phyloP scores from a whole-genome alignment of 2,113 vertebrate species.

The Alexandromys fortis region DNA sequence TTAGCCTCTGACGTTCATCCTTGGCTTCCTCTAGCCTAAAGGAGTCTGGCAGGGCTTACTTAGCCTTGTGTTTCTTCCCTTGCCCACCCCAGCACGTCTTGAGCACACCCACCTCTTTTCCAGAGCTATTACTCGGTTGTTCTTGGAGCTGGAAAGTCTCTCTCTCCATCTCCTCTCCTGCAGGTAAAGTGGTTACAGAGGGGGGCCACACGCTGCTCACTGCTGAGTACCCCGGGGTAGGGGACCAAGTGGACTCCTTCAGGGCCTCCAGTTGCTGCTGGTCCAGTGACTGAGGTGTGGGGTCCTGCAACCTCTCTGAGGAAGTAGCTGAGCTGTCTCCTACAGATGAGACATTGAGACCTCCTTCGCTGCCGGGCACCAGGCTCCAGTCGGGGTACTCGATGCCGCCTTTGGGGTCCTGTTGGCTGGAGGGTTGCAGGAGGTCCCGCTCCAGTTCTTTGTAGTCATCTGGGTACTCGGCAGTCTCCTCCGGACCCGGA shows the following conservation, averaged over 20 bases:
- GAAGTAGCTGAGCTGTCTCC: slow-evolving; percentile 56
- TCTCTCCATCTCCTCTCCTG: slow-evolving; percentile 17
- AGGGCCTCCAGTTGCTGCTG: background rate
- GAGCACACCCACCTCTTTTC: slow-evolving; percentile 69
- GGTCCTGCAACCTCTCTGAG: slow-evolving; percentile 41
- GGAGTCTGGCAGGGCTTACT: background rate
- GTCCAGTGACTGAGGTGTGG: background rate
- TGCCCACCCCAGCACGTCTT: background rate
- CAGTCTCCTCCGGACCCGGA: slow-evolving; percentile 82
- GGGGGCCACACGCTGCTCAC: slow-evolving; percentile 8
- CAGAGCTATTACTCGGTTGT: slow-evolving; percentile 53
- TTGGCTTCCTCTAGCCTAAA: background rate
- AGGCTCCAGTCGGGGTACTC: slow-evolving; percentile 81
- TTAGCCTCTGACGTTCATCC: background rate
- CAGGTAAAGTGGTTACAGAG: background rate
- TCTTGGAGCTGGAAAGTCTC: slow-evolving; percentile 37
- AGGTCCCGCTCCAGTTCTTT: slow-evolving; percentile 81
- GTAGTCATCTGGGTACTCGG: slow-evolving; percentile 87
- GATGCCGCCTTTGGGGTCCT: slow-evolving; percentile 67
- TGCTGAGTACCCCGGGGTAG: background rate
- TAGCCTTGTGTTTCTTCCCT: background rate
- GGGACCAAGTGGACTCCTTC: slow-evolving; percentile 55
- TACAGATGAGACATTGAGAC: slow-evolving; percentile 84
- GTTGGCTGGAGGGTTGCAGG: slow-evolving; percentile 71
- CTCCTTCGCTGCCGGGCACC: slow-evolving; percentile 73